These are phyloP conservation scores for Odobenus rosmarus DNA, from an alignment of 2,113 vertebrate genomes.

Conservation along the genomic window DNA sequence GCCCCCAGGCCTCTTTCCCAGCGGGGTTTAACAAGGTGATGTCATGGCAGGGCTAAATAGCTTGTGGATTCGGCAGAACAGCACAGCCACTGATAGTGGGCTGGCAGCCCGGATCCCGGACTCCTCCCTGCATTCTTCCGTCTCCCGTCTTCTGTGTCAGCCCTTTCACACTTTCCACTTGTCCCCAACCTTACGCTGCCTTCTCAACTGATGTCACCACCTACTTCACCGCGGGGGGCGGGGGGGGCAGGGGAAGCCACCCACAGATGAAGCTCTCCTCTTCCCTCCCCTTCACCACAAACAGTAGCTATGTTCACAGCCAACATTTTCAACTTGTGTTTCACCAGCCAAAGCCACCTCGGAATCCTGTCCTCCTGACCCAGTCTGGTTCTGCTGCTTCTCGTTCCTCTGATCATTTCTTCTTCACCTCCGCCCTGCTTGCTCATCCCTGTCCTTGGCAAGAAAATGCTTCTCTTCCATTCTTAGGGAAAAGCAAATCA, in stretches of 20 bases:
- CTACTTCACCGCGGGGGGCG: not conserved
- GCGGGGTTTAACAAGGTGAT: not conserved
- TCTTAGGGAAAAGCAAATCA: not conserved
- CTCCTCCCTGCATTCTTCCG: not conserved
- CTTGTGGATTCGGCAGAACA: not conserved
- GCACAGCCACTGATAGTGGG: not conserved
- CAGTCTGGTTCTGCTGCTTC: not conserved
- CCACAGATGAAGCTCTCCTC: not conserved
- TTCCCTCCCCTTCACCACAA: not conserved
- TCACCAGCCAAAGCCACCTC: not conserved
- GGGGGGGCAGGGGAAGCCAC: not conserved
- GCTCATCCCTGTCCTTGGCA: not conserved
- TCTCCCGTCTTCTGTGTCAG: not conserved
- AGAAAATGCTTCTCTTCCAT: not conserved
- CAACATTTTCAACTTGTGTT: not conserved
- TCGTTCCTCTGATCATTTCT: not conserved
- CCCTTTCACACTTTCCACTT: not conserved
- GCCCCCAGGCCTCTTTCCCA: not conserved
- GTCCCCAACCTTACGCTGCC: not conserved
- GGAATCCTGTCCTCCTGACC: not conserved
- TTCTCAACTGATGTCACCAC: not conserved
- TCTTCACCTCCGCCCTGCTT: not conserved
- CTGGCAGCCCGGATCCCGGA: not conserved
- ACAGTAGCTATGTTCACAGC: conserved; percentile 4
- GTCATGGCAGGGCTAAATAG: not conserved